Evolutionary conservation across 35 echinoderm and acorn worm species (phyloP).

Genomic region (Stichopus chloronotus): DNA sequence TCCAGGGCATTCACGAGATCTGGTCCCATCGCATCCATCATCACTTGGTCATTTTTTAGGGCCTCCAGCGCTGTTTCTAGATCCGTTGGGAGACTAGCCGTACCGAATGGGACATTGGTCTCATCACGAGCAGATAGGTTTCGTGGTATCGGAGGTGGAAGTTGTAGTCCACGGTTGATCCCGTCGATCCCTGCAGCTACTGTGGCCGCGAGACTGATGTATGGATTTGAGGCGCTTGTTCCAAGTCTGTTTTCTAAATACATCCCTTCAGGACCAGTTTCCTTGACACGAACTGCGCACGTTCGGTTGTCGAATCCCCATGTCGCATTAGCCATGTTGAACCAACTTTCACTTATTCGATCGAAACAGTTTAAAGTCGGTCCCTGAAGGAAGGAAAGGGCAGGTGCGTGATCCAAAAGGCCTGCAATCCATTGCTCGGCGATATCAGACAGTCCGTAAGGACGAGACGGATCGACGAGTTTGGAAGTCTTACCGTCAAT

Average conservation of each 20-base stretch:
- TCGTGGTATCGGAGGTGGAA: background rate
- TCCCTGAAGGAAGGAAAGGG: constrained; percentile 58
- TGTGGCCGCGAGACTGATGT: constrained; percentile 58
- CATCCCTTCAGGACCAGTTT: constrained; percentile 46
- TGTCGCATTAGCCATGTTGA: constrained; percentile 50
- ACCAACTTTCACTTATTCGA: constrained; percentile 20
- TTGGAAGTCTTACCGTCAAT: constrained; percentile 6
- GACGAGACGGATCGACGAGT: constrained; percentile 51
- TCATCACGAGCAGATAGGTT: background rate
- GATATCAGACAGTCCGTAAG: constrained; percentile 57
- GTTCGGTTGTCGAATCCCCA: constrained; percentile 84
- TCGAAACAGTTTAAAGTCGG: constrained; percentile 71
- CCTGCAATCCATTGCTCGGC: constrained; percentile 73
- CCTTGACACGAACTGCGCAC: constrained; percentile 59
- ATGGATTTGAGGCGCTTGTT: constrained; percentile 46
- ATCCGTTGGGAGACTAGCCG: background rate
- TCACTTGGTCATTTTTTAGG: background rate
- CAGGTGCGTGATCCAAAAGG: constrained; percentile 67
- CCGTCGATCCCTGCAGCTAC: constrained; percentile 57
- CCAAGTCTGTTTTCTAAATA: constrained; percentile 76
- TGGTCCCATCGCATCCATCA: background rate
- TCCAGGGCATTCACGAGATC: background rate
- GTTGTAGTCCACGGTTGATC: background rate
- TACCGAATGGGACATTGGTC: background rate
- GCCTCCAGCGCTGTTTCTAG: background rate